Percentiles rank a stretch among this genome's conserved stretches.
Conservation (phyloP, 2,888 invertebrate species). For the Choreutis nemorana region DNA sequence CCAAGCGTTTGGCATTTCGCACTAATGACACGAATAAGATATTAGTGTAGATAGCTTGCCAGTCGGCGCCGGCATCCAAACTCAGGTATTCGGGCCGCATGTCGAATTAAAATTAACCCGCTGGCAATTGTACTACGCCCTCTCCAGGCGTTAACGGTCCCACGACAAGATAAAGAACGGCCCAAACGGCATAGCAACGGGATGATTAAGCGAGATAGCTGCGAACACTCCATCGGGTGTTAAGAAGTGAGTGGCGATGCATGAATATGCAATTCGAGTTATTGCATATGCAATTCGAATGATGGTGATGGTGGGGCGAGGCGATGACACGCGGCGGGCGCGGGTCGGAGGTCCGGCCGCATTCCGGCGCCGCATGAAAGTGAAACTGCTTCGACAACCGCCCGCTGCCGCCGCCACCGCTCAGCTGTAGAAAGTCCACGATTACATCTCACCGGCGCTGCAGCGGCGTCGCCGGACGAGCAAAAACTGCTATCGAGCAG, state of each 20-base stretch:
- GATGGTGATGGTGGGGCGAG: conserved; percentile 14
- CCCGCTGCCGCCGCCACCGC: conserved; percentile 29
- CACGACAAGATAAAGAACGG: conserved; percentile 3
- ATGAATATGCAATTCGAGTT: conserved; percentile 27
- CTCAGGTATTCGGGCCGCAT: conserved; percentile 41
- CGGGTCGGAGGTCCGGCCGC: conserved; percentile 64
- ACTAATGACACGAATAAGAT: conserved; percentile 65
- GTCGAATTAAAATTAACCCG: conserved; percentile 38
- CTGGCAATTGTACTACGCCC: conserved; percentile 6
- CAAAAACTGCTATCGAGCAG: conserved; percentile 50
- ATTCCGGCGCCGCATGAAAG: conserved; percentile 60
- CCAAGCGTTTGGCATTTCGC: conserved; percentile 64
- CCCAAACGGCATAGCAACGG: conserved; percentile 11
- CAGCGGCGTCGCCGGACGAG: conserved; percentile 40
- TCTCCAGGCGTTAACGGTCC: conserved; percentile 2
- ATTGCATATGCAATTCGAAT: background rate
- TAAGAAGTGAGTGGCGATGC: too few species aligned
- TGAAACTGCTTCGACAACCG: conserved; percentile 50
- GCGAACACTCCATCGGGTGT: conserved; percentile 16
- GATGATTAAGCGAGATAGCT: conserved; percentile 20
- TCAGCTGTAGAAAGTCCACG: conserved; percentile 64
- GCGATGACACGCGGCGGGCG: conserved; percentile 31
- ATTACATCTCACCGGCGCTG: conserved; percentile 44
- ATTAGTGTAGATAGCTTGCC: conserved; percentile 53
- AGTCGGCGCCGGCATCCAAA: conserved; percentile 29